Conservation (phyloP, 2,797 vertebrate species). For the Sphaeramia orbicularis region DNA sequence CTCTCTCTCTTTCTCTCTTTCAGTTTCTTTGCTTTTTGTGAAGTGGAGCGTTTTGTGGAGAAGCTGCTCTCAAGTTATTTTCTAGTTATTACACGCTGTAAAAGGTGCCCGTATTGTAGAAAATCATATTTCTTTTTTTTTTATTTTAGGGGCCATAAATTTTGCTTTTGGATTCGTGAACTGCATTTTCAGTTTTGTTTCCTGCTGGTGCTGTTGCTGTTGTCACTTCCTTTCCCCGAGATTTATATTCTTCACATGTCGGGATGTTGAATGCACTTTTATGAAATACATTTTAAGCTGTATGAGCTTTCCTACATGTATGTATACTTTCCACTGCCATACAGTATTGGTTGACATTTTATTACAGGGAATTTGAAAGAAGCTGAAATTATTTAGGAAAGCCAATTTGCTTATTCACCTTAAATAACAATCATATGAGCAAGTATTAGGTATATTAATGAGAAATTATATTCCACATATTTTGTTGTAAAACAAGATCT, state of each 20-base stretch:
- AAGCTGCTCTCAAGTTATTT: constrained; percentile 37
- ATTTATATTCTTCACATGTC: background rate
- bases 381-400: constrained; percentile 7
- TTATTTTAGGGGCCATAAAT: constrained; percentile 26
- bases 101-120: constrained; percentile 16
- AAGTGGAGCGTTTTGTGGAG: constrained; percentile 49
- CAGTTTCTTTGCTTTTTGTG: constrained; percentile 44
- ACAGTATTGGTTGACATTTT: constrained; percentile 31
- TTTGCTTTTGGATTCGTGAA: background rate
- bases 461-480: constrained; percentile 2
- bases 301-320: constrained; percentile 3
- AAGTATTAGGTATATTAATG: constrained; percentile 3
- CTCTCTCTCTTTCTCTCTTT: background rate
- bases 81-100: constrained; percentile 37
- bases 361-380: constrained; percentile 2
- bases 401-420: constrained; percentile 11
- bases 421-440: background rate
- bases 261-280: constrained; percentile 7
- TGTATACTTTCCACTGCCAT: constrained; percentile 35
- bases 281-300: constrained; percentile 5
- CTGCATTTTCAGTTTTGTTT: background rate
- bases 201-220: constrained; percentile 5
- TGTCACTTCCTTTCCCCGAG: constrained; percentile 12
- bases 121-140: constrained; percentile 19
- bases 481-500: constrained; percentile 18